Percentiles rank a stretch among this genome's conserved stretches.
Conservation (phyloP, 2,797 vertebrate genomes). For the Peromyscus nudipes region DNA sequence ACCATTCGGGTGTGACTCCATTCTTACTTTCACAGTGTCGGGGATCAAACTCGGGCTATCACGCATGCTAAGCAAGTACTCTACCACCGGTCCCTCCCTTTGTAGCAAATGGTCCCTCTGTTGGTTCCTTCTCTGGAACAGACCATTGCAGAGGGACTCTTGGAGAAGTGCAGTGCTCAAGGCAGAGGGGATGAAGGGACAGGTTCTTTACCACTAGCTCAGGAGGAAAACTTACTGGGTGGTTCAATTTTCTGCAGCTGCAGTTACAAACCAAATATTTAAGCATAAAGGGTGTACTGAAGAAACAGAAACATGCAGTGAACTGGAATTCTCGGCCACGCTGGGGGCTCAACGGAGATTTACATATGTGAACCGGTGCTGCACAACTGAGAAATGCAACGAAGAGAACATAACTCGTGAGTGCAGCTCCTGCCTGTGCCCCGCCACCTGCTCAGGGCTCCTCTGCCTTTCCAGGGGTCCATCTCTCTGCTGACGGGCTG, state of each 20-base stretch:
- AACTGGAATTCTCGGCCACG: neutral
- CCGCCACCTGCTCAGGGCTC: too few species aligned
- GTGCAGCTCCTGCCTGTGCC: neutral
- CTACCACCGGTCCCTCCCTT: rapidly evolving
- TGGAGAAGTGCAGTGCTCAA: neutral
- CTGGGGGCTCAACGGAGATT: neutral
- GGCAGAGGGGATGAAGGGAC: neutral
- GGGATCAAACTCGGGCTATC: neutral
- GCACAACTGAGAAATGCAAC: rapidly evolving
- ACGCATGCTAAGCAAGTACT: neutral
- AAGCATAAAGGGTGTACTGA: constrained; percentile 8
- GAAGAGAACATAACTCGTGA: rapidly evolving
- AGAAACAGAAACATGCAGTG: rapidly evolving
- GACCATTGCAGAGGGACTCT: neutral
- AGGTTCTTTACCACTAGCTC: neutral
- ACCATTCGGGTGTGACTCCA: neutral
- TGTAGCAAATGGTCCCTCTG: neutral
- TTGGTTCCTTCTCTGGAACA: neutral
- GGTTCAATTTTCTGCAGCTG: neutral
- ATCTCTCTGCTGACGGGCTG: neutral
- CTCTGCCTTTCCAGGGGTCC: neutral
- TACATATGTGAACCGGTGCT: neutral
- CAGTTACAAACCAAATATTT: rapidly evolving
- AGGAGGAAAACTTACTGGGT: neutral
- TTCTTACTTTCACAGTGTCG: neutral